A percentile compares a stretch with the other conserved stretches of the same genome.
These are phyloP conservation scores for crab-eating macaque (Macaca fascicularis) DNA, from an alignment of 2,113 vertebrate species.

Conservation along the genomic window T2T-MFA8v1.1 NC_088379.1:2401501-2402000, in stretches of 20 bases:
- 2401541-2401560: background rate
- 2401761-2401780: background rate
- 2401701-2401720: background rate
- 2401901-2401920: constrained; percentile 76
- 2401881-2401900: constrained; percentile 78
- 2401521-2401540: background rate
- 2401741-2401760: background rate
- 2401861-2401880: constrained; percentile 74
- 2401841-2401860: constrained; percentile 74
- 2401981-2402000: constrained; percentile 80
- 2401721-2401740: background rate
- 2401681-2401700: background rate
- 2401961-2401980: constrained; percentile 85
- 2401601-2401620: constrained; percentile 73
- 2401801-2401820: background rate
- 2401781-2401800: background rate
- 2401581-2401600: background rate
- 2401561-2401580: background rate
- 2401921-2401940: constrained; percentile 82
- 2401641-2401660: background rate
- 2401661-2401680: background rate
- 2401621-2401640: background rate
- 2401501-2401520: background rate
- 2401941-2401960: constrained; percentile 73
- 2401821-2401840: background rate